phyloP scores from a whole-genome alignment of 1,140 invertebrate genomes.

The Drosophila pandora region DNA sequence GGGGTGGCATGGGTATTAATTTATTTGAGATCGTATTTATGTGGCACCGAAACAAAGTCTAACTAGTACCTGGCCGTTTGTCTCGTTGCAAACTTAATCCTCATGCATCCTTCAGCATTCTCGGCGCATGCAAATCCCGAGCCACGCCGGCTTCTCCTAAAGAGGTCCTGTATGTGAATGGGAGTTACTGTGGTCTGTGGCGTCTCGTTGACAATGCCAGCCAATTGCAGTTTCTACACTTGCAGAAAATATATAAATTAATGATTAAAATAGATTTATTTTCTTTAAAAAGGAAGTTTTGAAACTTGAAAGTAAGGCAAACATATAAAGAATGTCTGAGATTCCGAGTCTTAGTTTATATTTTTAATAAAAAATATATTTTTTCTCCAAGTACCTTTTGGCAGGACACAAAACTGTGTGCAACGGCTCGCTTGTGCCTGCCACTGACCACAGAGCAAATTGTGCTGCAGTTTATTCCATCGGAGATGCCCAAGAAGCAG shows the following conservation, averaged over 20 bases:
- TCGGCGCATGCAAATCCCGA: slow-evolving; percentile 40
- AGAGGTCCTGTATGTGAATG: slow-evolving; percentile 14
- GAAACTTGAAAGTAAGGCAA: not conserved
- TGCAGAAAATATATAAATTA: not conserved
- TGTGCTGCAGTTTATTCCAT: slow-evolving; percentile 61
- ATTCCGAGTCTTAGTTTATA: not conserved
- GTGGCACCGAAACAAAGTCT: slow-evolving; percentile 3
- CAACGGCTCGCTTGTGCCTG: slow-evolving; percentile 17
- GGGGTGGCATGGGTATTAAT: slow-evolving; percentile 20
- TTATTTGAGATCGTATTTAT: slow-evolving; percentile 35
- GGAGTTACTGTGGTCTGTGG: slow-evolving; percentile 47
- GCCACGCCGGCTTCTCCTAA: slow-evolving; percentile 5
- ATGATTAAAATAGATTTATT: not conserved
- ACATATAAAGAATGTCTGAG: not conserved
- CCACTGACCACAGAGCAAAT: slow-evolving; percentile 58
- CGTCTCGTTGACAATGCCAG: slow-evolving; percentile 61
- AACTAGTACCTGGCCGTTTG: slow-evolving; percentile 12
- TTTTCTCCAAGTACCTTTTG: not conserved
- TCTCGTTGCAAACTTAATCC: slow-evolving; percentile 23
- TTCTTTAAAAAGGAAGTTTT: not conserved
- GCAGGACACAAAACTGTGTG: not conserved
- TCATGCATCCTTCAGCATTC: slow-evolving; percentile 17
- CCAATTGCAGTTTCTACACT: slow-evolving; percentile 49
- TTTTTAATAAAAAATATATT: not conserved
- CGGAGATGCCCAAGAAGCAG: slow-evolving; percentile 41